Conservation (phyloP, 2,888 invertebrate species). For the Eristalis pertinax region DNA sequence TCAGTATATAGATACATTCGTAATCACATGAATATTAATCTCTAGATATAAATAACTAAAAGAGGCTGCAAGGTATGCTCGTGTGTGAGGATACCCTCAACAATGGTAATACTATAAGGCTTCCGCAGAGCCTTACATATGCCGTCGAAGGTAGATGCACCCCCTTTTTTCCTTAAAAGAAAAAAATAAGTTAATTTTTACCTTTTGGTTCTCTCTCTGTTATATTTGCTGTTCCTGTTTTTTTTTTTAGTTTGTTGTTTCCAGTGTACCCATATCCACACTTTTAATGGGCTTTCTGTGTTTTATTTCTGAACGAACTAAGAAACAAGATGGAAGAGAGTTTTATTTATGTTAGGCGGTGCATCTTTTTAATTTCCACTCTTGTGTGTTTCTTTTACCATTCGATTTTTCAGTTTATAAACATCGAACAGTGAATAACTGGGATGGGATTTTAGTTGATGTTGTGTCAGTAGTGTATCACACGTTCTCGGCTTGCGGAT, state of each 20-base stretch:
- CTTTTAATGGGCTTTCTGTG: conserved; percentile 72
- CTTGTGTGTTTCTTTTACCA: conserved; percentile 36
- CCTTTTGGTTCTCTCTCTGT: conserved; percentile 24
- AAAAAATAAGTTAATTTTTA: conserved; percentile 17
- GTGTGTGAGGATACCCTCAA: conserved; percentile 41
- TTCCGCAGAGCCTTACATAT: conserved; percentile 46
- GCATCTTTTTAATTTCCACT: conserved; percentile 70
- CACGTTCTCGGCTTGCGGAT: neutral
- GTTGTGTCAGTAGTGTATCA: conserved; percentile 3
- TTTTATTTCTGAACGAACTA: conserved; percentile 66
- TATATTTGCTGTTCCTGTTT: conserved; percentile 48
- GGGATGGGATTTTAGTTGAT: conserved; percentile 9
- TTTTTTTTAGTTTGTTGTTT: conserved; percentile 59
- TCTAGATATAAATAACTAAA: conserved; percentile 68
- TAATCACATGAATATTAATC: conserved; percentile 72
- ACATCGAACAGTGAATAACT: conserved; percentile 50
- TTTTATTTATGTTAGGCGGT: conserved; percentile 72
- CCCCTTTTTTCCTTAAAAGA: conserved; percentile 28
- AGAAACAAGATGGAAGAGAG: conserved; percentile 69
- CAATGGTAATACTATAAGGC: conserved; percentile 43
- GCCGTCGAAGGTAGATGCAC: conserved; percentile 32
- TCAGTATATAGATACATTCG: conserved; percentile 65
- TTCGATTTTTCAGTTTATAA: conserved; percentile 56
- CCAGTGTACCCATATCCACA: conserved; percentile 71
- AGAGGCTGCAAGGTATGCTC: conserved; percentile 58